phyloP scores from a whole-genome alignment of 35 echinoderm and acorn worm genomes.

The Ophiothrix spiculata region DNA sequence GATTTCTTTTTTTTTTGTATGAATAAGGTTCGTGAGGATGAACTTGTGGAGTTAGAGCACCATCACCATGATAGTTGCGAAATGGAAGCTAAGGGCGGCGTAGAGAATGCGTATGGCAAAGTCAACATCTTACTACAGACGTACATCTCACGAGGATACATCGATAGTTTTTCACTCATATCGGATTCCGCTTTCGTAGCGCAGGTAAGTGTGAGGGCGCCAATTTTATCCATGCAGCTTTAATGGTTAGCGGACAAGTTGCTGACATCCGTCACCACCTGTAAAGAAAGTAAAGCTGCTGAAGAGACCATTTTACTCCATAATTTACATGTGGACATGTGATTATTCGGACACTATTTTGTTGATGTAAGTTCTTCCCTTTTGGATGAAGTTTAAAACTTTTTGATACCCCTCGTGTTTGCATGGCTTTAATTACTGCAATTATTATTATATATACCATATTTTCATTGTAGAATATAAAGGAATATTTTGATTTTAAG shows the following conservation, averaged over 20 bases:
- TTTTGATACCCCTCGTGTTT: no score
- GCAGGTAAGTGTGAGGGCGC: constrained; percentile 53
- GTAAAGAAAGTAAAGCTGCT: background rate
- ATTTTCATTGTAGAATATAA: no score
- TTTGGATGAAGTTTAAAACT: no score
- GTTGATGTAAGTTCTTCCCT: no score
- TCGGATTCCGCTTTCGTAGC: constrained; percentile 89
- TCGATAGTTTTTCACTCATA: constrained; percentile 97
- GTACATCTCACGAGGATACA: constrained; percentile 63
- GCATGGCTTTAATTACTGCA: no score
- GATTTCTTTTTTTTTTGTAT: background rate
- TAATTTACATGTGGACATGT: no score
- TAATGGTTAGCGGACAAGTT: no score
- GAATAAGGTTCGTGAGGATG: constrained; percentile 88
- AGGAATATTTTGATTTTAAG: no score
- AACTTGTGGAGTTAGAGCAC: constrained; percentile 71
- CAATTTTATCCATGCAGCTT: no score
- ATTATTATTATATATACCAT: no score
- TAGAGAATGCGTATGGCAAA: constrained; percentile 88
- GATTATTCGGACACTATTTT: no score
- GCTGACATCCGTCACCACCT: background rate
- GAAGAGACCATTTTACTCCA: no score
- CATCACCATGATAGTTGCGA: constrained; percentile 78
- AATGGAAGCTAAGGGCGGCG: constrained; percentile 76
- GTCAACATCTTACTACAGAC: constrained; percentile 83